Base-by-base conservation (phyloP, 2,113 vertebrate species). In the Grammomys surdaster region DNA sequence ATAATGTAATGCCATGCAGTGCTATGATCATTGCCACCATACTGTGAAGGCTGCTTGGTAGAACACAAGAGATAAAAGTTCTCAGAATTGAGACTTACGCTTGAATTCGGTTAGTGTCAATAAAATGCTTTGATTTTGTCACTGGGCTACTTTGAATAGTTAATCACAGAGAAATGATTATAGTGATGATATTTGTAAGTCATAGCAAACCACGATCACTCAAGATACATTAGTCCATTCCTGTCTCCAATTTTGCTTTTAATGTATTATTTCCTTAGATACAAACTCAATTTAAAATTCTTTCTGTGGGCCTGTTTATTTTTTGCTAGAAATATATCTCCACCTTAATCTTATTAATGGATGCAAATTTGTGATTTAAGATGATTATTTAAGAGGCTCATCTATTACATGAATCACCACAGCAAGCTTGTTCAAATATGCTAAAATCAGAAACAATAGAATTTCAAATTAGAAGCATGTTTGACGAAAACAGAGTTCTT, bases 301-400 rank as follows among this genome's bases (percentile, higher is more conserved):
- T 36, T 75, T n/a, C 26, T 8, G 54, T 36, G 36, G 31, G 16
- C 7, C 2, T 69, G 3, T 86, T 97, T 81, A 84, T 7, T 72
- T 96, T 36, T 95, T 40, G 82, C 54, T 56, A 92, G 6, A 77
- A 88, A 73, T 54, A 3, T 11, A 81, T 91, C 69, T 12, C 16
- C 24, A 58, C 26, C 7, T 93, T 63, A 90, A 88, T 12, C 22
- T 77, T 87, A 93, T 94, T 82, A 89, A 84, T 91, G 86, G 9
- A 40, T 87, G 20, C 88, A 87, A 96, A 63, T 86, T 72, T 43
- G 24, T 94, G 33, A 95, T 78, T 63, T 95, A 88, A 93, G 73
- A 75, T 80, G 88, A 43, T 75, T 87, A 58, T 77, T 91, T 96
- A 87, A 54, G 43, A 80, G 63, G 36, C 78, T 70, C 1, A 51